Evolutionary conservation across 2,888 invertebrate genomes (phyloP).

Genomic region (Nephrotoma flavescens): DNA sequence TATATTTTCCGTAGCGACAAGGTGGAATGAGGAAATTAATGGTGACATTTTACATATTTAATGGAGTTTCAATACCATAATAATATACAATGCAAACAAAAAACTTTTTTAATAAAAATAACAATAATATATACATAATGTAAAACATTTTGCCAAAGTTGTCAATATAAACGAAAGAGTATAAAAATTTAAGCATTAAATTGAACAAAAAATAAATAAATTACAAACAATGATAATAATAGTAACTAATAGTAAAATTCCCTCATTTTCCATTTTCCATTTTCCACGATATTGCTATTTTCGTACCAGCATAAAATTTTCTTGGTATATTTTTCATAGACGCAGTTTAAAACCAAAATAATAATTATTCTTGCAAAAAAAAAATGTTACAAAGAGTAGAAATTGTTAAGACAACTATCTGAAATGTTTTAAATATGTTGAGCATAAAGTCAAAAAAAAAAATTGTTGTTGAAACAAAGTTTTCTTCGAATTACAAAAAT

Average conservation of each 20-base stretch:
- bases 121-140: neutral
- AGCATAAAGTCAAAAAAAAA: neutral
- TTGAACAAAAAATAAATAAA: neutral
- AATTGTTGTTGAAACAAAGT: neutral
- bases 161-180: neutral
- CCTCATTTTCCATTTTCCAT: neutral
- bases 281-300: neutral
- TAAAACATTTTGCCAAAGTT: neutral
- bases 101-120: neutral
- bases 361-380: neutral
- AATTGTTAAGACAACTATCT: neutral
- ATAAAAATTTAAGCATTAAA: neutral
- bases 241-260: neutral
- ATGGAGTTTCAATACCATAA: neutral
- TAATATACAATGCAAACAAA: neutral
- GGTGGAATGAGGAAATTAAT: neutral
- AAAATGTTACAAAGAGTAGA: neutral
- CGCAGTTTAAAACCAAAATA: neutral
- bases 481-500: no score
- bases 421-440: neutral
- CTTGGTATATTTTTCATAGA: neutral
- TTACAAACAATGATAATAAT: neutral
- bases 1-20: neutral
- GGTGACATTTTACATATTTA: neutral
- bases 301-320: neutral